Evolutionary conservation across 2,888 invertebrate species (phyloP), one percentile per base, ranked within the genome.

Genomic region (Apodemia hepburni): DNA sequence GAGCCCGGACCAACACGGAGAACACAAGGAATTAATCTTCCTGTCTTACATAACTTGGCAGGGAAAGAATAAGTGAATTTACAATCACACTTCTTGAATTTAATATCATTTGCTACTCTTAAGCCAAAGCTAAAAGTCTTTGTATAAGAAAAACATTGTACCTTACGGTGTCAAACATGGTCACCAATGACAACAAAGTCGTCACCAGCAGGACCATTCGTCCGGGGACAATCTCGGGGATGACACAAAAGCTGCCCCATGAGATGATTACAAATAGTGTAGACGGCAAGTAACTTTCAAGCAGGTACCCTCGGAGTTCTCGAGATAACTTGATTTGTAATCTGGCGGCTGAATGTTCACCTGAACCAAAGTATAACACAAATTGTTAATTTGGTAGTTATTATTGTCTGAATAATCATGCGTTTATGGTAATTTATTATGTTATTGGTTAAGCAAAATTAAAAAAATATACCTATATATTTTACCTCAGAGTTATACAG

Each of bases 151-250:
- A 38, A 11, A 11, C 11, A 42, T 42, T 42, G 15, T 42, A 93
- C 93, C 93, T 93, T 73, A 94, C 93, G 59, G 94, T 93, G 75
- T 94, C 94, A 76, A 94, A 94, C 94, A 94, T 94, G 64, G 94
- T 94, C 77, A 94, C 93, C 33, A 94, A 84, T 0, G 94, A 93
- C 4, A 94, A 86, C 15, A 94, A 82, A 5, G 94, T 94, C 57
- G 94, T 94, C 68, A 94, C 94, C 0, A 94, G 84, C 45, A 94
- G 81, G 64, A 93, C 93, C 94, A 94, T 94, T 29, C 94, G 84
- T 9, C 94, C 94, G 0, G 94, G 94, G 33, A 94, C 94, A 62
- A 94, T 92, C 80, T 94, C 94, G 3, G 94, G 93, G 71, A 94
- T 94, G 51, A 94, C 93, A 68, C 94, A 93, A 82, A 94, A 94